Percentiles rank a stretch among this genome's conserved stretches.
Evolutionary conservation across 23 tunicate genomes (phyloP).

Genomic region (Halocynthia roretzi): DNA sequence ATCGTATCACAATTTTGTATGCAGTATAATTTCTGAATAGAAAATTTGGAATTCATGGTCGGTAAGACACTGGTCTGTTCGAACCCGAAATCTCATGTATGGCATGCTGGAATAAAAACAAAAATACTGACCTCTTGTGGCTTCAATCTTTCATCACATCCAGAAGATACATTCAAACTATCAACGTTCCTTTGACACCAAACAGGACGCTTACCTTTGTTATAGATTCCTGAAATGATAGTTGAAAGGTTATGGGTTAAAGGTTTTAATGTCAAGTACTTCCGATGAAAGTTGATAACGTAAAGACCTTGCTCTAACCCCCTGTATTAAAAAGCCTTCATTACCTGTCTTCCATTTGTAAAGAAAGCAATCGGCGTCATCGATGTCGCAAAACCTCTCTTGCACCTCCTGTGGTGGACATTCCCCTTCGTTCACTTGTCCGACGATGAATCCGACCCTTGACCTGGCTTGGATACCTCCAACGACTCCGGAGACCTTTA

Average conservation of each 20-base stretch:
- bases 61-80: neutral
- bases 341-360: conserved; percentile 51
- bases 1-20: conserved; percentile 10
- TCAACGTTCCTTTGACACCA: conserved; percentile 44
- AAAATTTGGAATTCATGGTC: neutral
- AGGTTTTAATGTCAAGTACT: neutral
- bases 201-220: conserved; percentile 32
- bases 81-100: conserved; percentile 9
- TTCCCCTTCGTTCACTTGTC: conserved; percentile 20
- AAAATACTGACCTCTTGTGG: conserved; percentile 29
- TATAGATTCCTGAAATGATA: neutral
- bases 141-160: conserved; percentile 35
- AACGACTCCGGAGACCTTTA: neutral
- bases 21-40: conserved; percentile 18
- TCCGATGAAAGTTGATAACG: neutral
- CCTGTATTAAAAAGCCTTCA: neutral
- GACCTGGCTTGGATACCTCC: conserved; percentile 38
- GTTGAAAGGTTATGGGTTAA: no score
- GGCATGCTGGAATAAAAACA: neutral
- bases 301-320: neutral
- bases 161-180: conserved; percentile 38
- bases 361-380: conserved; percentile 28
- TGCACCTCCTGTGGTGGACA: conserved; percentile 31
- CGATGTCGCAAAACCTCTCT: conserved; percentile 25
- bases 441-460: conserved; percentile 33